Conservation (phyloP, 2,113 vertebrate genomes). For the Notarius quadriscutis region DNA sequence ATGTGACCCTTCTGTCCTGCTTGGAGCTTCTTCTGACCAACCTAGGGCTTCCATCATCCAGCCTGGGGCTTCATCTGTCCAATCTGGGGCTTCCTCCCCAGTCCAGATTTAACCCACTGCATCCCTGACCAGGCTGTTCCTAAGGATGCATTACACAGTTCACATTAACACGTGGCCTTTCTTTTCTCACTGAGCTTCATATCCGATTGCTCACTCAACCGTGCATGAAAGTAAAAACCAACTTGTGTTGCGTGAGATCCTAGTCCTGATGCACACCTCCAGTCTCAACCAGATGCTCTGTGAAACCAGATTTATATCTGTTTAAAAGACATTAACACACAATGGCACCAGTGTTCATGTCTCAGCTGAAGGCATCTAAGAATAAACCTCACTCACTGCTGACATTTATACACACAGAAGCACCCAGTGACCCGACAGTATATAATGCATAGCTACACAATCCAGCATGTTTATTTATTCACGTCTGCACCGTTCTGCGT, state of each 20-base stretch:
- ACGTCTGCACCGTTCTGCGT: background rate
- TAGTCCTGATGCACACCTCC: background rate
- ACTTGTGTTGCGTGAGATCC: background rate
- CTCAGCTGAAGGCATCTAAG: conserved; percentile 42
- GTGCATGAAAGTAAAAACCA: background rate
- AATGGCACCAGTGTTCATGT: conserved; percentile 17
- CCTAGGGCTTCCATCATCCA: background rate
- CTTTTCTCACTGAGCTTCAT: background rate
- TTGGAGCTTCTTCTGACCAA: background rate
- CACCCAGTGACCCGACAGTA: background rate
- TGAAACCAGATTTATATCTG: background rate
- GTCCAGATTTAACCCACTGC: conserved; percentile 40
- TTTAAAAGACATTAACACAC: background rate
- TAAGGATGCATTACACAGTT: background rate
- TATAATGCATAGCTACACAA: conserved; percentile 14
- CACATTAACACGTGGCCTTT: background rate
- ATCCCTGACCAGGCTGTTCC: background rate
- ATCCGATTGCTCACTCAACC: background rate
- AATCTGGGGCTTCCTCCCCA: background rate
- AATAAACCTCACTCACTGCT: conserved; percentile 46
- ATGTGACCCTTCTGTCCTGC: background rate
- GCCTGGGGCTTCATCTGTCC: background rate
- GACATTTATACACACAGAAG: conserved; percentile 42
- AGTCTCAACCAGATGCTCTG: background rate
- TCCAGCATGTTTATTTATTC: conserved; percentile 9